Base-by-base conservation (phyloP, 53 echinoderm and acorn worm genomes). In the Echinometra lucunter region DNA sequence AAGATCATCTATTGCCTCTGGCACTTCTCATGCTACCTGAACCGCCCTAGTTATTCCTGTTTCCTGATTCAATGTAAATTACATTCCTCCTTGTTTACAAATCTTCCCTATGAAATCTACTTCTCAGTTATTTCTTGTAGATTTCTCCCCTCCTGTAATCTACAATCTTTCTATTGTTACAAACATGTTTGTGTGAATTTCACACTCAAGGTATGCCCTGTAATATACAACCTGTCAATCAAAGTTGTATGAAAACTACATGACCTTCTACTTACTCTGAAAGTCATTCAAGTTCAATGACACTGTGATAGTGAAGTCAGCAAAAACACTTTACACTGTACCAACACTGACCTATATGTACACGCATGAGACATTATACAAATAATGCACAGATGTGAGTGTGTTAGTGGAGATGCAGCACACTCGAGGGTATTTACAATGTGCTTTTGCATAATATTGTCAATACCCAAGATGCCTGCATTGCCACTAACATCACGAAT, bases 11-110 rank as follows among this genome's bases (percentile, higher is more conserved):
- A 21, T 63, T 23, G 25, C 23, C 63, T 63, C 25, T 25, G 25
- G 63, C 25, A 63, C 25, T 25, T 63, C 63, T 63, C 63, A 25
- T 3, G 58, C 63, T 63, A 25, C 63, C 21, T 63, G 23, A 21
- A 3, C 18, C 3, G 4, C 18, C 60, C 23, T 6, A 32, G 30
- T 70, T 34, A 1, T 34, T 34, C 13, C 35, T 72, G 28, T 35
- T 35, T 12, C 32, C 35, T 7, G 8, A 35, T 72, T 15, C 32
- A 81, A 44, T 81, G 81, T 44, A 42, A 40, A 81, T 81, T 81
- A 44, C 81, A 81, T 81, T 81, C 44, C 81, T 44, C 45, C 44
- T 44, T 81, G 81, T 81, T 44, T 81, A 81, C 81, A 15, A 44
- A 42, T 74, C 44, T 23, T 44, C 21, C 23, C 74, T 18, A 25